Evolutionary conservation across 2,888 invertebrate species (phyloP), one percentile per base, ranked within the genome.

Genomic region (Pegoplata infirma): DNA sequence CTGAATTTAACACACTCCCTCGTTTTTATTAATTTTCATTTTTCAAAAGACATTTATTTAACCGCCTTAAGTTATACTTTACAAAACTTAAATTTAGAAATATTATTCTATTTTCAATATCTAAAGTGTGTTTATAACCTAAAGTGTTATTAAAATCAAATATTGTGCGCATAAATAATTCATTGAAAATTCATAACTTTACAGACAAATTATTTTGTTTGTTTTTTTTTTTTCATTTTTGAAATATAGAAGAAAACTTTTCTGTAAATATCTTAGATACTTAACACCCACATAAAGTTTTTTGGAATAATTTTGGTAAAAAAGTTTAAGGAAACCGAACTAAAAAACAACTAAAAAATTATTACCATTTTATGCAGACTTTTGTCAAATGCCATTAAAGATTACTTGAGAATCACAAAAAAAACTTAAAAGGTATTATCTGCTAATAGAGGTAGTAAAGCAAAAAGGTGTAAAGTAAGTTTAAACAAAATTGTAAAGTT

Each of bases 161-260:
- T 47, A 67, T 55, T 66, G 25, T 21, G 7, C 47, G 58, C 10
- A 36, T 12, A 40, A 58, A 25, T 55, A 71, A 14, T 12, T 46
- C 12, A 55, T 56, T 47, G 36, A 55, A 17, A 25, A 58, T 49
- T 56, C 40, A 56, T 49, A 72, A 72, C 47, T 72, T 64, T 63
- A 16, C 32, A 55, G 55, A 71, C 36, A 55, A 71, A 63, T 55
- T 63, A 53, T 10, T 21, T 19, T n/a, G n/a, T n/a, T n/a, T n/a
- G n/a, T n/a, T n/a, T n/a, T n/a, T n/a, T n/a, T n/a, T n/a, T n/a
- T 71, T 46, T 47, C 25, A 28, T 17, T 21, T 40, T 21, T 6
- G 10, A 23, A 64, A 64, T 17, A 36, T 40, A 16, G 17, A 56
- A 19, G 8, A 1, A 25, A 23, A 72, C 47, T 46, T 19, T 4